A percentile compares a stretch with the other conserved stretches of the same genome.
Evolutionary conservation across 1,140 invertebrate species (phyloP).

Genomic region (Drosophila pseudoobscura): DNA sequence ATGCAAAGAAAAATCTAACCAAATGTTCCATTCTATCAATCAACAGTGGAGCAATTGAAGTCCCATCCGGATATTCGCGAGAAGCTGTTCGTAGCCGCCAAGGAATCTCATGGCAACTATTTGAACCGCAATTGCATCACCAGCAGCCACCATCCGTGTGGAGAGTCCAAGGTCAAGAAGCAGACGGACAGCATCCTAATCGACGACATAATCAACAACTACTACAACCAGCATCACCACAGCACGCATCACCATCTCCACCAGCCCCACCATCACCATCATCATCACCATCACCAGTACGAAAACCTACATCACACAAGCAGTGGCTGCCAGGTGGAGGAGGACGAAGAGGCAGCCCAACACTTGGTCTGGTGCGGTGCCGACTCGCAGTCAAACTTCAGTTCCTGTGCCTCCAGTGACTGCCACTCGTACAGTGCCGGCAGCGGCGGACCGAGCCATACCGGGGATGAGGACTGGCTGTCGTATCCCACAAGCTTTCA

Average conservation of each 20-base stretch:
- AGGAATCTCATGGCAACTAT: constrained; percentile 84
- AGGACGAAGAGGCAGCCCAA: constrained; percentile 87
- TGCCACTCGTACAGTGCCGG: constrained; percentile 83
- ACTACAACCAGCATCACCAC: constrained; percentile 68
- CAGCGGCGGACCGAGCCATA: constrained; percentile 56
- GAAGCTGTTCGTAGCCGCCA: constrained; percentile 88
- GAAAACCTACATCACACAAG: constrained; percentile 50
- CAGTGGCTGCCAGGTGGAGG: constrained; percentile 53
- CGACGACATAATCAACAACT: constrained; percentile 75
- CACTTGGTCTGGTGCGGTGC: constrained; percentile 88
- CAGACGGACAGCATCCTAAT: constrained; percentile 71
- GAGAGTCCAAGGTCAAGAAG: constrained; percentile 36
- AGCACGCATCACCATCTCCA: constrained; percentile 14
- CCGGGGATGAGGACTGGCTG: constrained; percentile 86
- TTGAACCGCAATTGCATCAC: constrained; percentile 86
- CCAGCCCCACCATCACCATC: constrained; percentile 26
- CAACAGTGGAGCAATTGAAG: constrained; percentile 90
- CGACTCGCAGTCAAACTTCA: constrained; percentile 88
- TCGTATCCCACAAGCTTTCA: constrained; percentile 89
- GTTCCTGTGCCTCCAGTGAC: constrained; percentile 86
- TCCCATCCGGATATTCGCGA: constrained; percentile 87
- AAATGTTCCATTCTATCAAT: not conserved
- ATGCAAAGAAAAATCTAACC: not conserved
- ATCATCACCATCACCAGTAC: constrained; percentile 53
- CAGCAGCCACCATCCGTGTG: constrained; percentile 35